These are phyloP conservation scores for Eulemur rufifrons DNA, from an alignment of 2,113 vertebrate species.

Conservation along the genomic window DNA sequence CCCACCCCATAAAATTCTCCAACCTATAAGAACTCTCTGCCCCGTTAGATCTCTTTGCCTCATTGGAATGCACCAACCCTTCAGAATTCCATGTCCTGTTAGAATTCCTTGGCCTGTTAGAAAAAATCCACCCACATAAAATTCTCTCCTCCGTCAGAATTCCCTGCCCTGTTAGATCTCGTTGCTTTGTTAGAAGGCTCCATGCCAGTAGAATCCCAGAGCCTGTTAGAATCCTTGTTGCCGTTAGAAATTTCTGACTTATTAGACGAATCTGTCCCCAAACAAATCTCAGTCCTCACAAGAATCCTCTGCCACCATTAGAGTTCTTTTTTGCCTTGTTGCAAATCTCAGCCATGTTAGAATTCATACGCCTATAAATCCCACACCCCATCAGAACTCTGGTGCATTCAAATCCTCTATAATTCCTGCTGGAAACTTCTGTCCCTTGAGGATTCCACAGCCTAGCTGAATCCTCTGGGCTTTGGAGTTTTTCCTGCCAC, in stretches of 20 bases:
- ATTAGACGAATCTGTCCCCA: neutral
- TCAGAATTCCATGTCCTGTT: neutral
- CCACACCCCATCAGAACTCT: neutral
- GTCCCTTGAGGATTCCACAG: neutral
- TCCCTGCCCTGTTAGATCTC: neutral
- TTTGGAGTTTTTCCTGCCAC: neutral
- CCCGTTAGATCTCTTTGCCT: neutral
- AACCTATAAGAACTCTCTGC: neutral
- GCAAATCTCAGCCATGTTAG: neutral
- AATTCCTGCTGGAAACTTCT: neutral
- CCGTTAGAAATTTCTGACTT: neutral
- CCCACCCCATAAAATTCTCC: neutral
- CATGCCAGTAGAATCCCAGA: neutral
- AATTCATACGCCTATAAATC: rapidly evolving
- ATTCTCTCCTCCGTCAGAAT: neutral
- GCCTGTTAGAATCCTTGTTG: neutral
- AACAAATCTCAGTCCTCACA: neutral
- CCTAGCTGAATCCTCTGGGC: neutral
- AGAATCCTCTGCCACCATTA: neutral
- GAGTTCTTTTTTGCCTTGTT: neutral
- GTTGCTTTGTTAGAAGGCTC: neutral
- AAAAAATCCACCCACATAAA: neutral
- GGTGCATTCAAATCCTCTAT: neutral
- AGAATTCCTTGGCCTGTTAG: neutral
- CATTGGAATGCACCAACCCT: neutral